Evolutionary conservation across 2,113 vertebrate genomes (phyloP).

Genomic region (Machaerirhynchus nigripectus): DNA sequence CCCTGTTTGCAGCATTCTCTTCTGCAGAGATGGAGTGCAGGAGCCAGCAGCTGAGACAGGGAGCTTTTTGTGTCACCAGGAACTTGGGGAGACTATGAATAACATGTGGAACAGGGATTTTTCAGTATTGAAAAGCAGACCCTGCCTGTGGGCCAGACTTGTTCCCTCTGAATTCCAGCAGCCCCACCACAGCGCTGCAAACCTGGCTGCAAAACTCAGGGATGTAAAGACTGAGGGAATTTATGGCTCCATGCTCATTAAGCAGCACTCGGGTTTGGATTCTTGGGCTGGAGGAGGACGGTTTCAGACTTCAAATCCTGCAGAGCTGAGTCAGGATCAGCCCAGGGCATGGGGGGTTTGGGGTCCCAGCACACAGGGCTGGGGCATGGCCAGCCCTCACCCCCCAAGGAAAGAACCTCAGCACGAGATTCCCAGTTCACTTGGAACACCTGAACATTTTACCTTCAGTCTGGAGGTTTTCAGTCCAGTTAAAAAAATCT

Average conservation of each 20-base stretch:
- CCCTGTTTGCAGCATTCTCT: neutral
- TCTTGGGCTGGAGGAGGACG: neutral
- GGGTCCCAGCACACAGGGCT: neutral
- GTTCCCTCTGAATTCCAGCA: neutral
- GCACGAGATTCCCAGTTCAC: neutral
- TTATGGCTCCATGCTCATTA: accelerated
- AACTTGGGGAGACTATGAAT: neutral
- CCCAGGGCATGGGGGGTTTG: neutral
- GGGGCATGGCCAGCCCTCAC: neutral
- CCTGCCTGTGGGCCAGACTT: no score
- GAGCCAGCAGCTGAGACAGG: neutral
- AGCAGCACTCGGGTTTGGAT: neutral
- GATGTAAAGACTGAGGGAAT: neutral
- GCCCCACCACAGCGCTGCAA: neutral
- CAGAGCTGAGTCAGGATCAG: neutral
- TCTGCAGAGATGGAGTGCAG: neutral
- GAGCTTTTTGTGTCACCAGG: neutral
- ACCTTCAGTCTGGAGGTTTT: neutral
- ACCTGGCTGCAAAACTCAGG: neutral
- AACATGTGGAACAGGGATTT: neutral
- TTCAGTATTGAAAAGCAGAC: neutral
- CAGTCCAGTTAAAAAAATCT: accelerated
- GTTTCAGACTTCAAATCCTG: neutral
- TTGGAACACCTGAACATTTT: neutral
- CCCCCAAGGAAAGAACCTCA: neutral